Base-by-base conservation (phyloP, 2,797 vertebrate species). In the Leptodactylus fallax region DNA sequence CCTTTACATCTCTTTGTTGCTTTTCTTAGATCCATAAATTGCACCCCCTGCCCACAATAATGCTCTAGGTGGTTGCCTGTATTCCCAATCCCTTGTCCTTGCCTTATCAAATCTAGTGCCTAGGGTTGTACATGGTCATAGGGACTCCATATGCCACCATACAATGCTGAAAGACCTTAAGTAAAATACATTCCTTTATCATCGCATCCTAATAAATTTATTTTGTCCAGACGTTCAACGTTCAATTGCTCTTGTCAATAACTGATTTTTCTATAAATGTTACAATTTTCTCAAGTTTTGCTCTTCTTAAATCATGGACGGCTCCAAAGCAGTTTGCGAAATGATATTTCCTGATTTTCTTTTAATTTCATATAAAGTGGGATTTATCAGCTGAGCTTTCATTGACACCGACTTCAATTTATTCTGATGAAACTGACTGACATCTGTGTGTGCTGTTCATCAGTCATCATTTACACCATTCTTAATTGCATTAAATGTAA, bases 401-500 rank as follows among this genome's bases (percentile, higher is more conserved):
- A 94, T 93, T 95, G 95, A 93, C 91, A 96, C 95, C 92, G 95
- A 93, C 95, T 96, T 93, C 93, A 95, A 96, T 94, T 95, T 94
- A 93, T 95, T 92, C 95, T 96, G 96, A 96, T 95, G 95, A 95
- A 95, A 94, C 96, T 97, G 97, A 98, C 95, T 98, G 97, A 97
- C 97, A 96, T 94, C 95, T 96, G 95, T 94, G 96, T 95, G 96
- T 95, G 95, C 96, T 95, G 95, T 95, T 97, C 97, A 98, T 98
- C 97, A 96, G 97, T 98, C 97, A 97, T 97, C 96, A 96, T 98
- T 97, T 97, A 96, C 96, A 96, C 96, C 96, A 96, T 94, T 97
- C 97, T 97, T 97, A 98, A 98, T 98, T 97, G 95, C 96, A 97
- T 98, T 98, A 97, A 97, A 98, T 97, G 95, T 96, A 97, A 97